Conservation (phyloP, 2,888 invertebrate genomes). For the Ophonus ardosiacus region DNA sequence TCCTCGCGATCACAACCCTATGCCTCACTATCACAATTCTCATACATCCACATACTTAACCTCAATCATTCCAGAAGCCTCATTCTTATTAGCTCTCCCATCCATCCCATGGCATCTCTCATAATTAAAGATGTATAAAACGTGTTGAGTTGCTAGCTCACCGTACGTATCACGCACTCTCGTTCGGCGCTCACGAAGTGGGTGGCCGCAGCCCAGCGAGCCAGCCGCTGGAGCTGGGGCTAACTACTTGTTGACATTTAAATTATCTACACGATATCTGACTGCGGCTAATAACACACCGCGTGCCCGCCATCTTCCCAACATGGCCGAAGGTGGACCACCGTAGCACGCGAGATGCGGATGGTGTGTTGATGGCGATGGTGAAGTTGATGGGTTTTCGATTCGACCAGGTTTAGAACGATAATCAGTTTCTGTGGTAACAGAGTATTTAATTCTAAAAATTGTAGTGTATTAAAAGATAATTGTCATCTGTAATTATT, state of each 20-base stretch:
- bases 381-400: background rate
- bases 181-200: slow-evolving; percentile 63
- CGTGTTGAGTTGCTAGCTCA: slow-evolving; percentile 16
- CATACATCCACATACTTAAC: background rate
- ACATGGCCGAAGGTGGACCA: slow-evolving; percentile 54
- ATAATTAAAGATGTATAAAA: slow-evolving; percentile 30
- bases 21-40: background rate
- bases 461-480: too few relatives aligned
- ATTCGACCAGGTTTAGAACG: background rate
- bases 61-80: background rate
- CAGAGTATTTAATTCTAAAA: too few relatives aligned
- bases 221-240: slow-evolving; percentile 64
- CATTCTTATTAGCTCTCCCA: too few relatives aligned
- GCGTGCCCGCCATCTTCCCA: slow-evolving; percentile 55
- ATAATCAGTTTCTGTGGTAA: background rate
- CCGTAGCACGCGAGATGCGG: slow-evolving; percentile 25
- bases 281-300: slow-evolving; percentile 67
- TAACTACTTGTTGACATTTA: slow-evolving; percentile 70
- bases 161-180: background rate
- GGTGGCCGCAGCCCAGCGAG: slow-evolving; percentile 65
- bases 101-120: background rate
- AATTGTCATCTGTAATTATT: too few relatives aligned
- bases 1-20: too few relatives aligned
- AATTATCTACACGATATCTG: slow-evolving; percentile 69
- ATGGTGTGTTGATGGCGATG: background rate